A percentile compares a stretch with the other conserved stretches of the same genome.
These are phyloP conservation scores for Chouioia cunea DNA, from an alignment of 2,888 invertebrate species.

Conservation along the genomic window DNA sequence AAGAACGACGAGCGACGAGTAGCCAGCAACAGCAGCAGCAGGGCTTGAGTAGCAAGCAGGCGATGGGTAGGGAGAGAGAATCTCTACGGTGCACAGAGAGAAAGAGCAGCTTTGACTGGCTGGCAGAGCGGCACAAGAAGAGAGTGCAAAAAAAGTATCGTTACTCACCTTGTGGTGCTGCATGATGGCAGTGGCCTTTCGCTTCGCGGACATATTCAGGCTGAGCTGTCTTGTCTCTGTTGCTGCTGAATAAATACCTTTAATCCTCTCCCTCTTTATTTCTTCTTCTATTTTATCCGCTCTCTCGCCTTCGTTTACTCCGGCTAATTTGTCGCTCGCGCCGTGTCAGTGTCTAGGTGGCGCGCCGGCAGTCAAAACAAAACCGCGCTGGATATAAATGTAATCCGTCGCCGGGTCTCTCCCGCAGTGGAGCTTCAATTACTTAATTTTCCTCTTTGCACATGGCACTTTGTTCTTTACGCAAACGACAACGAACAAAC, in stretches of 20 bases:
- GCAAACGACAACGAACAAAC: no score
- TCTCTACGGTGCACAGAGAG: not conserved
- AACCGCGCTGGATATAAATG: constrained; percentile 47
- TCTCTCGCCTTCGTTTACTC: not conserved
- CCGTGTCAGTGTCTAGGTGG: constrained; percentile 32
- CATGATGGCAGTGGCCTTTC: constrained; percentile 81
- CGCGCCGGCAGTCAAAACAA: constrained; percentile 52
- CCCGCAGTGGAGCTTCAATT: no score
- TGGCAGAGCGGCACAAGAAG: constrained; percentile 6
- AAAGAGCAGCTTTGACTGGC: not conserved
- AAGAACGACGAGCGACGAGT: constrained; percentile 22
- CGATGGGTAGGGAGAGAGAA: not conserved
- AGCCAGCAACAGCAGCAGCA: not conserved
- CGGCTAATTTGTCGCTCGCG: constrained; percentile 10
- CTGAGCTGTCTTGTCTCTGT: constrained; percentile 16
- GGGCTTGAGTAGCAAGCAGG: not conserved
- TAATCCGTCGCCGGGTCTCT: constrained; percentile 33
- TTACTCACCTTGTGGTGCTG: constrained; percentile 73
- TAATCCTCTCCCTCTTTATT: constrained; percentile 49
- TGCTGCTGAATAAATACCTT: no score
- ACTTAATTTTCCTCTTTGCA: no score
- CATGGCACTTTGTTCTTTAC: no score
- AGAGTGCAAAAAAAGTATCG: constrained; percentile 46
- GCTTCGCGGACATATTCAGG: constrained; percentile 78
- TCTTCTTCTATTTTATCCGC: no score